Evolutionary conservation across 1,140 invertebrate species (phyloP).

Genomic region (Geopemphigus sp.): DNA sequence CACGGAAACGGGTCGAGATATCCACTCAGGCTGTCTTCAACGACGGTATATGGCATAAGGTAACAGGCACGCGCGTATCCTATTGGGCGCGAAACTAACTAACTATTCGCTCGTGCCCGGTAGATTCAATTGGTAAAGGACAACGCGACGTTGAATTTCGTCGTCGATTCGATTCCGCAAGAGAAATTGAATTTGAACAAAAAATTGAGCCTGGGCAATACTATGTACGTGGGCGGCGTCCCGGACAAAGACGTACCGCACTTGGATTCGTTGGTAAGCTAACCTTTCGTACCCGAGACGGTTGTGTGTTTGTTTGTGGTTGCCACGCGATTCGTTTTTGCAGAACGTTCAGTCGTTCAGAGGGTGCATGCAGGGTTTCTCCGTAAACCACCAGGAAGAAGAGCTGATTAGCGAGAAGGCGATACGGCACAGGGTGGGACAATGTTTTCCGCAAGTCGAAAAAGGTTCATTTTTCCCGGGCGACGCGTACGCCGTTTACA

Average conservation of each 20-base stretch:
- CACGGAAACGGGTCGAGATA: slow-evolving; percentile 65
- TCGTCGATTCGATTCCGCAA: slow-evolving; percentile 66
- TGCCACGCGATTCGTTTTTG: slow-evolving; percentile 58
- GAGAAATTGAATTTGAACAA: slow-evolving; percentile 66
- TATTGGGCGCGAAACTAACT: neutral
- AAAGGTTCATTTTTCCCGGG: slow-evolving; percentile 82
- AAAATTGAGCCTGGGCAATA: slow-evolving; percentile 66
- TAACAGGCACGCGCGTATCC: slow-evolving; percentile 52
- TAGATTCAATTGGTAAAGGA: slow-evolving; percentile 63
- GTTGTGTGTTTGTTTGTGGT: neutral
- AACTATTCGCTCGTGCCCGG: neutral
- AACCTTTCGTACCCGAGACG: neutral
- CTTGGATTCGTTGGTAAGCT: slow-evolving; percentile 9
- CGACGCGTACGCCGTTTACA: slow-evolving; percentile 77
- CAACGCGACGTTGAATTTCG: slow-evolving; percentile 65
- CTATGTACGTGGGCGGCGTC: slow-evolving; percentile 77
- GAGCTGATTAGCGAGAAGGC: slow-evolving; percentile 69
- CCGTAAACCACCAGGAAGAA: slow-evolving; percentile 70
- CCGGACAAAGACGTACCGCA: slow-evolving; percentile 56
- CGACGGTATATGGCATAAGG: slow-evolving; percentile 82
- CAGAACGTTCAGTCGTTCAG: slow-evolving; percentile 72
- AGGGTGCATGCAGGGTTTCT: slow-evolving; percentile 76
- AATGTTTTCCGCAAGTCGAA: slow-evolving; percentile 84
- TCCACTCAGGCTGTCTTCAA: slow-evolving; percentile 65
- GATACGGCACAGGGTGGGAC: slow-evolving; percentile 72